These are phyloP conservation scores for Caenorhabditis becei DNA, from an alignment of 2,888 invertebrate genomes.

Conservation along the genomic window DNA sequence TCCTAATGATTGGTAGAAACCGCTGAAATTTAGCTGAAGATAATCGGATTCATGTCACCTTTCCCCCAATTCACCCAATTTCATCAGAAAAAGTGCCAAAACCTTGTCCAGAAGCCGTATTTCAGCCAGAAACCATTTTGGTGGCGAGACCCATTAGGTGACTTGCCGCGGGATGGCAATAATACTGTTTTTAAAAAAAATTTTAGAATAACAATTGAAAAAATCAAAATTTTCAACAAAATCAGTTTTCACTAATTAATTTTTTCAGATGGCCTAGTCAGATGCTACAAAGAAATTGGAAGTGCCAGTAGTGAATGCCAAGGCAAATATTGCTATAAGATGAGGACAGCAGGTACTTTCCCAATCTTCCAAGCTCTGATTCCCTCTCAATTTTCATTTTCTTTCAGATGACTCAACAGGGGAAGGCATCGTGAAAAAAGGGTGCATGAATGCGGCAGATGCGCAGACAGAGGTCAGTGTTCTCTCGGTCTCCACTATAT, in stretches of 20 bases:
- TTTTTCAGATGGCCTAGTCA: conserved; percentile 36
- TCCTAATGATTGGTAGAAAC: no score
- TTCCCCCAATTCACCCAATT: no score
- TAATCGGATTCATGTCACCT: no score
- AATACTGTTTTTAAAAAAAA: no score
- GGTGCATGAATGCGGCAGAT: conserved; percentile 56
- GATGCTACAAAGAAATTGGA: conserved; percentile 46
- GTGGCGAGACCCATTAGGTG: no score
- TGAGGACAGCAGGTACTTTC: conserved; percentile 45
- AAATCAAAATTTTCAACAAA: background rate
- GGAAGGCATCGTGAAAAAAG: conserved; percentile 49
- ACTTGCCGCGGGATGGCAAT: no score
- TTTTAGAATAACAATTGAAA: no score
- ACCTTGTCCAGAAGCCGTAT: no score
- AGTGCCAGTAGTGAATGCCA: conserved; percentile 9
- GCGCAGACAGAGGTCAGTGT: conserved; percentile 46
- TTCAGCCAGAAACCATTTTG: no score
- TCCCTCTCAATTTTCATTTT: background rate
- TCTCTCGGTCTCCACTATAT: background rate
- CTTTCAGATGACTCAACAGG: conserved; percentile 40
- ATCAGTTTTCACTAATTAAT: background rate
- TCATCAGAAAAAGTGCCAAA: no score
- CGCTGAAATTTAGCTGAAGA: no score
- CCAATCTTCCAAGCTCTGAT: background rate
- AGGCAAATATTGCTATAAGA: conserved; percentile 56